Conservation (phyloP, 2,888 invertebrate genomes). For the Zaprionus lineosus region DNA sequence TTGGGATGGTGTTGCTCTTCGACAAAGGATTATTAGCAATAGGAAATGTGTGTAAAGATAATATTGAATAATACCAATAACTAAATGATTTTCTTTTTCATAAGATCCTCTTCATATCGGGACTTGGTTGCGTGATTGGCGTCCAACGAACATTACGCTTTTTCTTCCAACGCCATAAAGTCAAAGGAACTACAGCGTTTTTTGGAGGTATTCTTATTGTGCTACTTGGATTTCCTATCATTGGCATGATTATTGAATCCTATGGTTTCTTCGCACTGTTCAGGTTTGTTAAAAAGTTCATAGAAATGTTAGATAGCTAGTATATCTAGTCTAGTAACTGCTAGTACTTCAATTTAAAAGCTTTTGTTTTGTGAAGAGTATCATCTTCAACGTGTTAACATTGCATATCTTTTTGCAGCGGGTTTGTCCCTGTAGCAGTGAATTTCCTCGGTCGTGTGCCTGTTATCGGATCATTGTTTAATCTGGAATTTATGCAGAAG, state of each 20-base stretch:
- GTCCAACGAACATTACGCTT: constrained; percentile 97
- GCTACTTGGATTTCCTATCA: constrained; percentile 96
- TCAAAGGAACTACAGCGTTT: constrained; percentile 94
- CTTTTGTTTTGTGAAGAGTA: too few relatives aligned
- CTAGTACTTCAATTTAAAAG: too few relatives aligned
- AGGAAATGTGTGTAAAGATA: constrained; percentile 93
- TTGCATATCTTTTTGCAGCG: constrained; percentile 85
- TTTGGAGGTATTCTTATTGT: constrained; percentile 97
- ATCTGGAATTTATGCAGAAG: constrained; percentile 94
- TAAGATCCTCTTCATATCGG: constrained; percentile 98
- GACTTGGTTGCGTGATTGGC: constrained; percentile 97
- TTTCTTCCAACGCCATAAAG: constrained; percentile 98
- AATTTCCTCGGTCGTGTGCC: constrained; percentile 97
- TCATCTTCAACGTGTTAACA: too few relatives aligned
- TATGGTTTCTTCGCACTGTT: constrained; percentile 96
- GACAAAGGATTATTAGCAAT: constrained; percentile 99
- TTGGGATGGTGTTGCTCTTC: constrained; percentile 96
- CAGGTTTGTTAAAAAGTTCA: constrained; percentile 84
- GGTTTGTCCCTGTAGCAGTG: constrained; percentile 97
- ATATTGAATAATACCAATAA: neutral
- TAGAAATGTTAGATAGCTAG: too few relatives aligned
- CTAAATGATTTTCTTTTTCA: constrained; percentile 49
- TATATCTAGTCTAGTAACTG: too few relatives aligned
- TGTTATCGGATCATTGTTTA: constrained; percentile 93
- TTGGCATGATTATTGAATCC: constrained; percentile 97